Conservation (phyloP, 2,113 vertebrate species). For the Syngnathus scovelli region DNA sequence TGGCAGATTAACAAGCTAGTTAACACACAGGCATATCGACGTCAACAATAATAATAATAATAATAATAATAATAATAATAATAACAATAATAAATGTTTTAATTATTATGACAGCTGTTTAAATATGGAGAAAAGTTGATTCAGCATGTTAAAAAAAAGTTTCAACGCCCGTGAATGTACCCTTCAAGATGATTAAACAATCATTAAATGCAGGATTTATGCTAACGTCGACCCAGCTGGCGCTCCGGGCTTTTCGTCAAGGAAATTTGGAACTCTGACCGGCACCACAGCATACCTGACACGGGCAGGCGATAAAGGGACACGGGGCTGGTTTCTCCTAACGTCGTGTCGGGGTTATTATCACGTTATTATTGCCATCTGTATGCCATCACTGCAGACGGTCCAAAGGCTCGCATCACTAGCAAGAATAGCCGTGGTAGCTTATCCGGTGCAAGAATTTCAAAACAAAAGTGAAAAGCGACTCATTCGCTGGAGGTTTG, state of each 20-base stretch:
- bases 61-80: neutral
- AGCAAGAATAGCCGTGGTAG: constrained; percentile 12
- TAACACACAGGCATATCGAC: neutral
- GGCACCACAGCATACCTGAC: constrained; percentile 38
- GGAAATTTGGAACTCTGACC: neutral
- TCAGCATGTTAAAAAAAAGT: neutral
- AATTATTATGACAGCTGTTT: neutral
- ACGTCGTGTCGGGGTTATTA: constrained; percentile 22
- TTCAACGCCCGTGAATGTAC: neutral
- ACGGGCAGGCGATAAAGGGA: constrained; percentile 4
- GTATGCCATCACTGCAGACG: constrained; percentile 28
- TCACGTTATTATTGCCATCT: constrained; percentile 35
- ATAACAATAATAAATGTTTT: neutral
- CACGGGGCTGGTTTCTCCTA: constrained; percentile 7
- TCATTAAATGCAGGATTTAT: constrained; percentile 11
- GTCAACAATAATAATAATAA: neutral
- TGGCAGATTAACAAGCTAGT: neutral
- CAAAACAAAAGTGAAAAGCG: constrained; percentile 32
- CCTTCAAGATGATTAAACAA: constrained; percentile 35
- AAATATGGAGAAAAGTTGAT: neutral
- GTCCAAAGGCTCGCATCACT: constrained; percentile 5
- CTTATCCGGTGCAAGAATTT: constrained; percentile 35
- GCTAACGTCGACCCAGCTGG: constrained; percentile 33
- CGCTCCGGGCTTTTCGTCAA: neutral
- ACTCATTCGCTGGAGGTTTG: neutral